Conservation (phyloP, 2,113 vertebrate species). For the Myrmophylax atrothorax region DNA sequence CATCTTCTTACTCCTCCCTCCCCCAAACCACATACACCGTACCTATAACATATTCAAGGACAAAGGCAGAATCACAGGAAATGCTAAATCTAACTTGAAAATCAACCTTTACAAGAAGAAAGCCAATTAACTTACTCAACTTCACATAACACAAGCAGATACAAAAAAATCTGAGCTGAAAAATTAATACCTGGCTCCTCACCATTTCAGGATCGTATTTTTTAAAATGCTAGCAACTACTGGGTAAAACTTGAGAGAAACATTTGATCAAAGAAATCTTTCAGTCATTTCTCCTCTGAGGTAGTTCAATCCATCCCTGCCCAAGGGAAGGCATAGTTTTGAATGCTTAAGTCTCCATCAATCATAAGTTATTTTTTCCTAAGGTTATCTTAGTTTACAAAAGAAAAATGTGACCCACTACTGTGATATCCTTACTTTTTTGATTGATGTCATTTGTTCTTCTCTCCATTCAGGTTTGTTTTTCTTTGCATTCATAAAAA, state of each 20-base stretch:
- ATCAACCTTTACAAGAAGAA: neutral
- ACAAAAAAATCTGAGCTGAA: neutral
- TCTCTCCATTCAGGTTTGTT: slow-evolving; percentile 99
- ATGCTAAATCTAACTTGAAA: neutral
- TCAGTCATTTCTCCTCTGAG: neutral
- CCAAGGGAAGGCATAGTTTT: neutral
- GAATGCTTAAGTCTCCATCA: neutral
- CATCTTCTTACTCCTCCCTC: neutral
- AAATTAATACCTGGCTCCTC: neutral
- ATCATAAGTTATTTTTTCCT: neutral
- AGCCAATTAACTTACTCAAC: neutral
- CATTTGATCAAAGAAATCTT: neutral
- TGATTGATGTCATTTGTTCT: slow-evolving; percentile 98
- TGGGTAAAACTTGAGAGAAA: neutral
- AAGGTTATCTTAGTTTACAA: neutral
- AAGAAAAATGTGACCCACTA: neutral
- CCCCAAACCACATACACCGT: neutral
- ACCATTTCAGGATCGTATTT: neutral
- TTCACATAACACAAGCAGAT: neutral
- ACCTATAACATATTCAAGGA: neutral
- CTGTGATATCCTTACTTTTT: slow-evolving; percentile 84
- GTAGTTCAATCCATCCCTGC: neutral
- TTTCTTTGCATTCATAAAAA: slow-evolving; percentile 98
- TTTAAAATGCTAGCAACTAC: neutral
- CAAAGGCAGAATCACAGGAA: neutral